Evolutionary conservation across 1,140 invertebrate genomes (phyloP), one percentile per base, ranked within the genome.

Genomic region (Cataglyphis hispanica): DNA sequence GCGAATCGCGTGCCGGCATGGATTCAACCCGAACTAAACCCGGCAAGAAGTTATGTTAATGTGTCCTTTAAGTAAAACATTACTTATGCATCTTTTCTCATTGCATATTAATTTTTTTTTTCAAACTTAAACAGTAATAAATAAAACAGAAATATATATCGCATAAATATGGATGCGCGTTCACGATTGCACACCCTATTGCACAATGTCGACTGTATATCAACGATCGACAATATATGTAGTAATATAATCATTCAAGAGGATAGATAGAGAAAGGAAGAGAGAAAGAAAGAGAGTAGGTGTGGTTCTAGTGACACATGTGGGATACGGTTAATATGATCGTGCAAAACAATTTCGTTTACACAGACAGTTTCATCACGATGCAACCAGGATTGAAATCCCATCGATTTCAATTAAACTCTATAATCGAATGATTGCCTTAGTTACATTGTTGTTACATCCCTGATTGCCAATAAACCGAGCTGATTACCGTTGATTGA

Each of bases 21-120:
- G 46, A 50, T 50, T 50, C 46, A 50, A 50, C 3, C 0, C 16
- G 46, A 4, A 50, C 87, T 85, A 70, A 72, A 84, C 67, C 11
- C 25, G 50, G 56, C 63, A 76, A 31, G 64, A 25, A 69, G 61
- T 87, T 91, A 90, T 91, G 90, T 80, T 91, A 91, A 91, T 91
- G 67, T 40, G 61, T 76, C 78, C 84, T 80, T 61, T 81, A 63
- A 64, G 53, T 7, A n/a, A 50, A 50, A 80, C 64, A 67, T 90
- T 80, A 83, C 16, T 86, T 83, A 86, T 87, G 69, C 78, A 63
- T 72, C 34, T 64, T 19, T 31, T 43, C 53, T 53, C 31, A 60
- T 74, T 87, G 37, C 60, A 86, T 86, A 80, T 84, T 84, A 76
- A 86, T 83, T 81, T 61, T 69, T 61, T 70, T 63, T 61, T 70